Evolutionary conservation across 2,888 invertebrate species (phyloP).

Genomic region (Calameuta pallipes): DNA sequence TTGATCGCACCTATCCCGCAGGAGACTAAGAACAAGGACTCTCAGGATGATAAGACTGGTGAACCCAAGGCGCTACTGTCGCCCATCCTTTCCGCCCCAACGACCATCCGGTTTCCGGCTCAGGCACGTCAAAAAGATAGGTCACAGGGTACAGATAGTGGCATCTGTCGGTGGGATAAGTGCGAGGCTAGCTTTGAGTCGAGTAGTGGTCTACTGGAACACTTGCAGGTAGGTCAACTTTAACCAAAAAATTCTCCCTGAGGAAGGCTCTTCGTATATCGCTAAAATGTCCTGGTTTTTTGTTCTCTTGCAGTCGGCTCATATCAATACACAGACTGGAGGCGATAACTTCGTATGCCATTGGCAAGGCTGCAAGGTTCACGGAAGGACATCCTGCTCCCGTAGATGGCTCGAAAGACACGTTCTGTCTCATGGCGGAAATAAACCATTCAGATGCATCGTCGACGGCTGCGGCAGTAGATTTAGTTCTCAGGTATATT

Average conservation of each 20-base stretch:
- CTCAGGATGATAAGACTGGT: conserved; percentile 58
- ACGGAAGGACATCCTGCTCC: conserved; percentile 91
- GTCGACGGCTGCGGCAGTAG: conserved; percentile 92
- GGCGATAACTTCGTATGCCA: conserved; percentile 89
- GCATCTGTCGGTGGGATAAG: conserved; percentile 84
- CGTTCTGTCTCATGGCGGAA: conserved; percentile 88
- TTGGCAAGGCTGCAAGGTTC: conserved; percentile 96
- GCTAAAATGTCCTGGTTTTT: background rate
- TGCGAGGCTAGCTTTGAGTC: conserved; percentile 83
- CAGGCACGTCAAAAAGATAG: conserved; percentile 58
- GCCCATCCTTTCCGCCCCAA: conserved; percentile 84
- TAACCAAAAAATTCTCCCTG: background rate
- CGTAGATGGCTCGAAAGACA: conserved; percentile 94
- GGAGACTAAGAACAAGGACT: conserved; percentile 43
- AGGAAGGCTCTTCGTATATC: background rate
- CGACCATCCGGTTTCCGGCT: conserved; percentile 83
- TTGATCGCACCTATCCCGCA: conserved; percentile 8
- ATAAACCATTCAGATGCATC: conserved; percentile 95
- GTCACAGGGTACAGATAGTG: conserved; percentile 65
- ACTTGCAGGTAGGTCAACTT: conserved; percentile 77
- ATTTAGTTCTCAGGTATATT: conserved; percentile 85
- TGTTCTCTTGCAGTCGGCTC: conserved; percentile 73
- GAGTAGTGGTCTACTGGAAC: conserved; percentile 85
- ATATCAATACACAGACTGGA: conserved; percentile 87
- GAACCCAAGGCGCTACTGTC: conserved; percentile 67